phyloP scores from a whole-genome alignment of 2,888 invertebrate genomes.

The Aphrophora alni region DNA sequence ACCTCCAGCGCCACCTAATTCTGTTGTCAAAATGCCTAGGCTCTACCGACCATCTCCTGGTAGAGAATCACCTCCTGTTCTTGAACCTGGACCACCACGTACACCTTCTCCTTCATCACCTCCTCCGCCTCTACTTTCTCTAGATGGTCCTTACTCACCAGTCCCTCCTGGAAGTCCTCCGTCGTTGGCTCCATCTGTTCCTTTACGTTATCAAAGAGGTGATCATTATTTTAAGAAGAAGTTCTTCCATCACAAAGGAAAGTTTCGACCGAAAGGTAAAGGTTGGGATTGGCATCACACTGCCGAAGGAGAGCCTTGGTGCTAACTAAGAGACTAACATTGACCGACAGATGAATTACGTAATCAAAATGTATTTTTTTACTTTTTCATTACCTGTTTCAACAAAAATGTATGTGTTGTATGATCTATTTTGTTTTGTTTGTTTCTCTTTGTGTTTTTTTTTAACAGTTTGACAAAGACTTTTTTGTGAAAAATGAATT shows the following conservation, averaged over 20 bases:
- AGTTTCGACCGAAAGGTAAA: slow-evolving; percentile 75
- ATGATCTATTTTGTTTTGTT: neutral
- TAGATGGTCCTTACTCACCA: slow-evolving; percentile 55
- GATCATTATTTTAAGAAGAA: slow-evolving; percentile 82
- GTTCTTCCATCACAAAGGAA: slow-evolving; percentile 72
- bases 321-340: slow-evolving; percentile 39
- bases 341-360: neutral
- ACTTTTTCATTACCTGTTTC: slow-evolving; percentile 2
- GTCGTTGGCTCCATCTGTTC: slow-evolving; percentile 58
- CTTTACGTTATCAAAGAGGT: slow-evolving; percentile 67
- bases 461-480: neutral
- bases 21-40: slow-evolving; percentile 52
- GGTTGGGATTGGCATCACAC: slow-evolving; percentile 69
- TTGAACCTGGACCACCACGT: slow-evolving; percentile 62
- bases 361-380: neutral
- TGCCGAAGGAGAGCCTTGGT: slow-evolving; percentile 46
- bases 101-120: slow-evolving; percentile 64
- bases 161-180: slow-evolving; percentile 58
- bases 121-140: slow-evolving; percentile 50
- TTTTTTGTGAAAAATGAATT: neutral
- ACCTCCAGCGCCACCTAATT: slow-evolving; percentile 60
- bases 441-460: neutral
- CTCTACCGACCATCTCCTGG: slow-evolving; percentile 59
- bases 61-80: slow-evolving; percentile 62
- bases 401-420: neutral